A percentile compares a stretch with the other conserved stretches of the same genome.
Conservation (phyloP, 2,888 invertebrate species). For the Melieria picta region DNA sequence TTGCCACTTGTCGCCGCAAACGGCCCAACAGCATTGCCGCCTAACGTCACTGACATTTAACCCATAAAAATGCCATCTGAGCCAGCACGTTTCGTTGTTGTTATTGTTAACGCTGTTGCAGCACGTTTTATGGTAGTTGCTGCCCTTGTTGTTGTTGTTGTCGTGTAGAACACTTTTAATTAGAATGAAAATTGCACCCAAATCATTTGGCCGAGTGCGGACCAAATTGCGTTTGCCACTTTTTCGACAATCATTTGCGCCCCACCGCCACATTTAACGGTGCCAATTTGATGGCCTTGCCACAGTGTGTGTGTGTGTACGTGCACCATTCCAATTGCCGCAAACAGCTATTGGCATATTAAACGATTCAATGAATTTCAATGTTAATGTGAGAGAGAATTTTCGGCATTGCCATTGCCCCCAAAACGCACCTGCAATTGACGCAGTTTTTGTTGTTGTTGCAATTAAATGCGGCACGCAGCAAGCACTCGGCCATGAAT, state of each 20-base stretch:
- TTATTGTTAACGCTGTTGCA: not conserved
- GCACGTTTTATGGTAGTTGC: not conserved
- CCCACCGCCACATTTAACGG: not conserved
- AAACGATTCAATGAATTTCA: slow-evolving; percentile 29
- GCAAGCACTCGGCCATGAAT: too few species aligned
- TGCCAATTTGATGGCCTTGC: too few species aligned
- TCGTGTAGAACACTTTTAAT: not conserved
- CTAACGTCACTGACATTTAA: too few species aligned
- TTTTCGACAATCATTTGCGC: not conserved
- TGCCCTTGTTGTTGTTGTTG: not conserved
- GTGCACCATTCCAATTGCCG: not conserved
- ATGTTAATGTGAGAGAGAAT: slow-evolving; percentile 8
- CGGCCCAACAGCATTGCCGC: too few species aligned
- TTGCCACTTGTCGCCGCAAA: too few species aligned
- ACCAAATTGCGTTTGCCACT: not conserved
- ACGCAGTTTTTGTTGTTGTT: too few species aligned
- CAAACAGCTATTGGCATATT: slow-evolving; percentile 2
- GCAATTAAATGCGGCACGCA: too few species aligned
- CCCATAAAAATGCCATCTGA: too few species aligned
- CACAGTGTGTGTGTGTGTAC: not conserved
- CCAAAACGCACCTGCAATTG: too few species aligned
- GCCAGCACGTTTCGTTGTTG: not conserved
- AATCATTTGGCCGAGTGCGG: not conserved
- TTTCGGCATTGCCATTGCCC: too few species aligned
- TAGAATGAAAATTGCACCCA: not conserved